Conservation (phyloP, 2,888 invertebrate genomes). For the Drosophila siamana region DNA sequence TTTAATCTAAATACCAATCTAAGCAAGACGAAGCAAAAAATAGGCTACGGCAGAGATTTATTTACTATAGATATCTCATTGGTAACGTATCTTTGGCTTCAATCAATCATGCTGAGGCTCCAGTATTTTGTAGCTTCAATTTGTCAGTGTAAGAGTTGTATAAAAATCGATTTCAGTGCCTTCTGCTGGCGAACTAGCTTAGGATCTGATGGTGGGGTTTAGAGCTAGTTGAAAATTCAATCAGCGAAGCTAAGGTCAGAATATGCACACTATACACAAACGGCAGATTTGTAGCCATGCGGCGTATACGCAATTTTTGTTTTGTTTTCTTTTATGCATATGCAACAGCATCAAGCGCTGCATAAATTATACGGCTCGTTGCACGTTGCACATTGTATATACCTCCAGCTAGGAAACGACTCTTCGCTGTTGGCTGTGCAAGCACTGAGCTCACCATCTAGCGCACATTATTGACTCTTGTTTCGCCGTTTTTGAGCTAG, state of each 20-base stretch:
- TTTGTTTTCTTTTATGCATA: slow-evolving; percentile 59
- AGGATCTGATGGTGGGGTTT: background rate
- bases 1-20: no score
- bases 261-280: slow-evolving; percentile 7
- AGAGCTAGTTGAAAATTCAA: slow-evolving; percentile 10
- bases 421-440: slow-evolving; percentile 30
- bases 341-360: slow-evolving; percentile 73
- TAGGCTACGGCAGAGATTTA: background rate
- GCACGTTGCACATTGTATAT: slow-evolving; percentile 25
- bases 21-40: no score
- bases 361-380: slow-evolving; percentile 74
- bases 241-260: slow-evolving; percentile 6
- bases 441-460: slow-evolving; percentile 17
- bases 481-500: slow-evolving; percentile 1
- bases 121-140: background rate
- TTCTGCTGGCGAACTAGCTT: background rate
- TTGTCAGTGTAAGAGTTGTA: background rate
- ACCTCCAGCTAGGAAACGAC: background rate
- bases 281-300: slow-evolving; percentile 20
- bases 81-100: background rate
- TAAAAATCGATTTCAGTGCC: background rate
- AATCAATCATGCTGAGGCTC: background rate
- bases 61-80: background rate
- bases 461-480: slow-evolving; percentile 52
- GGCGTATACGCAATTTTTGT: slow-evolving; percentile 46